Conservation (phyloP, 2,888 invertebrate species). For the Rhogogaster chlorosoma region DNA sequence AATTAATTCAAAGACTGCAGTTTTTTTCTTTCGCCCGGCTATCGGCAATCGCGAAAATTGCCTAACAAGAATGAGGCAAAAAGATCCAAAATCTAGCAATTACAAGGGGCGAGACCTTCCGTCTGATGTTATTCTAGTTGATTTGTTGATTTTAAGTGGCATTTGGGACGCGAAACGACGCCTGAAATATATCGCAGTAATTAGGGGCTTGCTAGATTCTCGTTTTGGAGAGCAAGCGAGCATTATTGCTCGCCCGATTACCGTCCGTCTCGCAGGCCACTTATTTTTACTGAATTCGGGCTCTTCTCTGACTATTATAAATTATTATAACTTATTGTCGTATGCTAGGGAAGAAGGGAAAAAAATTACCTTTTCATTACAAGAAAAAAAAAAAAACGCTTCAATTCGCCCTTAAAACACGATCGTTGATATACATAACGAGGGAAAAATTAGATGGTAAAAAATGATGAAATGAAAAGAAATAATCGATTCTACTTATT, state of each 20-base stretch:
- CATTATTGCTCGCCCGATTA: constrained; percentile 39
- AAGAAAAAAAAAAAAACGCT: background rate
- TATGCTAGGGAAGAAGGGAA: background rate
- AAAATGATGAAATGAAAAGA: background rate
- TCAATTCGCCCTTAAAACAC: background rate
- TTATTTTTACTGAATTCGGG: constrained; percentile 8
- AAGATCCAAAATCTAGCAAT: background rate
- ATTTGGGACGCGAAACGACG: constrained; percentile 28
- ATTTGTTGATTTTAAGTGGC: constrained; percentile 54
- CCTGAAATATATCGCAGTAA: constrained; percentile 29
- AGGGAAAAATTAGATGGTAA: background rate
- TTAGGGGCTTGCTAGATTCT: constrained; percentile 12
- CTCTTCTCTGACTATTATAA: background rate
- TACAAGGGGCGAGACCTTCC: constrained; percentile 18
- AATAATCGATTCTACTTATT: background rate
- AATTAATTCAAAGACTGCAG: too few relatives aligned
- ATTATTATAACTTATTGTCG: background rate
- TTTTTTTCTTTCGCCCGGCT: too few relatives aligned
- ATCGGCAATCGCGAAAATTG: background rate
- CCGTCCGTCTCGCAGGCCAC: constrained; percentile 30
- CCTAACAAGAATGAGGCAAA: background rate
- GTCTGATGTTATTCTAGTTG: constrained; percentile 52
- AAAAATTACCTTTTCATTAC: background rate
- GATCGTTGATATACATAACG: background rate
- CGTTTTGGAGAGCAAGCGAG: background rate